phyloP scores from a whole-genome alignment of 2,113 vertebrate genomes.

The Baryphthengus martii region DNA sequence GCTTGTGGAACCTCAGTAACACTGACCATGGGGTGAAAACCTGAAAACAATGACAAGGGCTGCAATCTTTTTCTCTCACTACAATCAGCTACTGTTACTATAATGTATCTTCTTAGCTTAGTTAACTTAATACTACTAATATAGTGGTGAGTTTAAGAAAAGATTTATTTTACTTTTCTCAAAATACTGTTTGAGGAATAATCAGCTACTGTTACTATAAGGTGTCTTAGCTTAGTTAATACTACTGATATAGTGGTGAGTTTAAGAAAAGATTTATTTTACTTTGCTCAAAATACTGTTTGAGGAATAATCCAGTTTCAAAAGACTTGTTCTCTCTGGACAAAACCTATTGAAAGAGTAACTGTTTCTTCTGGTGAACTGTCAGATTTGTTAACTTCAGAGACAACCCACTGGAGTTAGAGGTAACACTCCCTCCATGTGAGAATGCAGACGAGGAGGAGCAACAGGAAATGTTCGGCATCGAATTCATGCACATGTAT shows the following conservation, averaged over 20 bases:
- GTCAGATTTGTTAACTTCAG: constrained; percentile 95
- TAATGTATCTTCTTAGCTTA: neutral
- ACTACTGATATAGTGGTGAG: neutral
- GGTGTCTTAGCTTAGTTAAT: neutral
- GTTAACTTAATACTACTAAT: neutral
- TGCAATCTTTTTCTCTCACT: neutral
- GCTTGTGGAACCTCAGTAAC: neutral
- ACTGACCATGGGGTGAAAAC: neutral
- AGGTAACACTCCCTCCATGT: constrained; percentile 74
- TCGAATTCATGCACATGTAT: constrained; percentile 90
- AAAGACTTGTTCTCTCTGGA: neutral
- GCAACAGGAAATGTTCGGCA: constrained; percentile 87
- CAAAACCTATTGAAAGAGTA: neutral
- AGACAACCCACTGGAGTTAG: constrained; percentile 88
- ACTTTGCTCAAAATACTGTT: neutral
- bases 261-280: neutral
- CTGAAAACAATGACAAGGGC: neutral
- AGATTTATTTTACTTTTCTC: neutral
- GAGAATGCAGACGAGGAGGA: constrained; percentile 78
- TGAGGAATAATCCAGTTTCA: neutral
- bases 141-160: neutral
- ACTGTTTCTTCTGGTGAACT: constrained; percentile 44
- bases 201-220: neutral
- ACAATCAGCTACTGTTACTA: neutral
- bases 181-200: neutral